Base-by-base conservation (phyloP, 1,140 invertebrate genomes). In the Bombus polaris region DNA sequence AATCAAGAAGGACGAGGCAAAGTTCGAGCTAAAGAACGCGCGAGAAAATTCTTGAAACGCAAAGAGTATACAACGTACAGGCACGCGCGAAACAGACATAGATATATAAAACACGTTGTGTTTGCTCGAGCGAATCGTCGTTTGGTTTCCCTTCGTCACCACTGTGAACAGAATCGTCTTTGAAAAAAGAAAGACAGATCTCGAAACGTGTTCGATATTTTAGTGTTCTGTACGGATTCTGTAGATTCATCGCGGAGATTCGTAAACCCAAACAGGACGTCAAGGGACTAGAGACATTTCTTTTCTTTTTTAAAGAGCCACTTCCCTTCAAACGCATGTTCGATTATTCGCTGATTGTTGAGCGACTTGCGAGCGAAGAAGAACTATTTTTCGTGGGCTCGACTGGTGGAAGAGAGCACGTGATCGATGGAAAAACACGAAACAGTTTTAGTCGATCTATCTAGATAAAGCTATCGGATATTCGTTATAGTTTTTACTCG, bases 401-500 rank as follows among this genome's bases (percentile, higher is more conserved):
- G 74, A 75, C 22, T 6, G n/a, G 10, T 4, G 9, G 12, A n/a
- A n/a, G 10, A 71, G 70, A 72, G 12, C 13, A 32, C 28, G 13
- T 1, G 39, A 79, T 42, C n/a, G 62, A 79, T 35, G 18, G 10
- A 42, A 25, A 42, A 25, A 13, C 37, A 15, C 53, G 37, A 73
- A 71, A 81, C 12, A 44, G 1, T 78, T 80, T 66, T 71, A 68
- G 15, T 70, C 65, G 78, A 70, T 35, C 66, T 32, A 3, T 35
- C 12, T 66, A 66, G 32, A 57, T 53, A 35, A 6, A 74, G 15
- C 71, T 82, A 25, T 44, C 70, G 53, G 28, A n/a, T 66, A 66
- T 59, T 15, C 39, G 74, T 59, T 76, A 57, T 53, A 77, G 28
- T 76, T 77, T 76, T 68, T 76, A 83, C 35, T 39, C 73, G 59